phyloP scores from a whole-genome alignment of 1,140 invertebrate species.

The Marisa cornuarietis region DNA sequence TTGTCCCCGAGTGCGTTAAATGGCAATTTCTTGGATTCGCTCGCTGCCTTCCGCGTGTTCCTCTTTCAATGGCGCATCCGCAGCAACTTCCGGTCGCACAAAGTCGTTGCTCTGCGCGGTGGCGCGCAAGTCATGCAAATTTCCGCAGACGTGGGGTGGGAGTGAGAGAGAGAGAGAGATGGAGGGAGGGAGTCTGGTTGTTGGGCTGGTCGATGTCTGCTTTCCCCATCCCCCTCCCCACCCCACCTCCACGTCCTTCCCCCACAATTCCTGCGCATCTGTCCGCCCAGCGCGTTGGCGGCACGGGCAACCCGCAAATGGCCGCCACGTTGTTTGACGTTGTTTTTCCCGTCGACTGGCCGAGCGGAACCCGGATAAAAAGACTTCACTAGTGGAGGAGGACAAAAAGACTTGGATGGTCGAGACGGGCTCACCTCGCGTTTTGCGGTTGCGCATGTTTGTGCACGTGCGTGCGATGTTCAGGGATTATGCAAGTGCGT shows the following conservation, averaged over 20 bases:
- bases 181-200: no score
- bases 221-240: not conserved
- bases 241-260: not conserved
- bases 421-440: no score
- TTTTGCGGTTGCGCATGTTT: no score
- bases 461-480: no score
- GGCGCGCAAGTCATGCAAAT: slow-evolving; percentile 4
- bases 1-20: slow-evolving; percentile 5
- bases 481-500: no score
- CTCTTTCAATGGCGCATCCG: slow-evolving; percentile 1
- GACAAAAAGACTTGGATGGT: no score
- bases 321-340: no score
- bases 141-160: not conserved
- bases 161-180: no score
- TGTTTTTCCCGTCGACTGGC: no score
- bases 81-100: slow-evolving; percentile 1
- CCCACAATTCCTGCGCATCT: slow-evolving; percentile 2
- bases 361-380: no score
- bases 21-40: slow-evolving; percentile 5
- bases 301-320: no score
- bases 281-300: not conserved
- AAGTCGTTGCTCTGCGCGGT: slow-evolving; percentile 3
- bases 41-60: not conserved
- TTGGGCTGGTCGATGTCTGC: not conserved
- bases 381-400: no score